A percentile compares a stretch with the other conserved stretches of the same genome.
These are phyloP conservation scores for Spermophilus dauricus DNA, from an alignment of 2,113 vertebrate genomes.

Conservation along the genomic window DNA sequence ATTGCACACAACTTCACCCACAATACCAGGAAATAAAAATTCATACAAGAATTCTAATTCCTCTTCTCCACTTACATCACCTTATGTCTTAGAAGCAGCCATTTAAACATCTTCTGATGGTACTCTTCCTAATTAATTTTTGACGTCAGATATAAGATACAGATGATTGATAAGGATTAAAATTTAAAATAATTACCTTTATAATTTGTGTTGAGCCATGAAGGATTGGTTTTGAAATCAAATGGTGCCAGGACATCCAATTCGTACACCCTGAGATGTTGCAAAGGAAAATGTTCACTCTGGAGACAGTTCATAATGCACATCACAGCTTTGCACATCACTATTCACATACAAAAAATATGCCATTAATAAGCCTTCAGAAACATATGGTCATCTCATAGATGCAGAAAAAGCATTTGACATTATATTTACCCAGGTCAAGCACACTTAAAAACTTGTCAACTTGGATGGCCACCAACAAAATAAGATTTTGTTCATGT, in stretches of 20 bases:
- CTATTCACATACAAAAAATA: neutral
- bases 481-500: neutral
- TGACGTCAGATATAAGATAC: neutral
- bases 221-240: constrained; percentile 93
- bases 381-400: no score
- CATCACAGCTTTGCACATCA: neutral
- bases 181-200: constrained; percentile 87
- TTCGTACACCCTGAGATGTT: constrained; percentile 86
- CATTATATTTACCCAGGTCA: neutral
- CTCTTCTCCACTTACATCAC: neutral
- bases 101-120: neutral
- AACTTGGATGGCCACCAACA: neutral
- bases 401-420: neutral
- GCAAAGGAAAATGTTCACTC: constrained; percentile 15
- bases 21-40: constrained; percentile 17
- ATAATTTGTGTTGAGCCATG: constrained; percentile 91
- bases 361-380: no score
- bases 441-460: neutral
- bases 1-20: neutral
- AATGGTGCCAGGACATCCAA: constrained; percentile 92
- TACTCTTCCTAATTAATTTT: constrained; percentile 36
- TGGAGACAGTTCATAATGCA: neutral
- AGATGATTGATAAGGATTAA: neutral
- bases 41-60: neutral
- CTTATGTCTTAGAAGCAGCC: neutral